These are phyloP conservation scores for Oreochromis tanganicae DNA, from an alignment of 2,113 vertebrate genomes.

Conservation along the genomic window DNA sequence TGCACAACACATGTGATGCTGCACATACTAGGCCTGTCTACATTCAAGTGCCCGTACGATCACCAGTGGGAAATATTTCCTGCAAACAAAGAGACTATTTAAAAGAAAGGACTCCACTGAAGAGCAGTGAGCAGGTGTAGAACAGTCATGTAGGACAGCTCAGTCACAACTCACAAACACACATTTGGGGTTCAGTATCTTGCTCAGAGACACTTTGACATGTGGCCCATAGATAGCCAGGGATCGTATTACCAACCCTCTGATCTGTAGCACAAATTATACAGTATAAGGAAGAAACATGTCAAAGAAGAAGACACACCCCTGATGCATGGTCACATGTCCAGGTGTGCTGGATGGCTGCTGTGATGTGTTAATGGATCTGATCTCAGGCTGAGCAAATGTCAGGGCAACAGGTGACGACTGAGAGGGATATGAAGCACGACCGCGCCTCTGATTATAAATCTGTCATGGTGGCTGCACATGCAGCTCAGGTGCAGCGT, in stretches of 20 bases:
- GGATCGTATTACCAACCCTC: not conserved
- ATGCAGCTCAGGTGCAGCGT: slow-evolving; percentile 47
- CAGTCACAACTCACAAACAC: not conserved
- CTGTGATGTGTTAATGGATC: not conserved
- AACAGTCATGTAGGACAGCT: not conserved
- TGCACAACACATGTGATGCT: not conserved
- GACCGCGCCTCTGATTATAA: slow-evolving; percentile 31
- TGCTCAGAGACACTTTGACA: not conserved
- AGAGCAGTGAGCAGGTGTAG: not conserved
- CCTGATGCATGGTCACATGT: not conserved
- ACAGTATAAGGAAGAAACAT: not conserved
- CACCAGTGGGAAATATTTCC: not conserved
- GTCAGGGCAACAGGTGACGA: slow-evolving; percentile 24
- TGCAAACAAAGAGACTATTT: slow-evolving; percentile 3
- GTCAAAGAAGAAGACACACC: not conserved
- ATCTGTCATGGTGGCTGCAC: slow-evolving; percentile 34
- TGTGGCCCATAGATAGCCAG: not conserved
- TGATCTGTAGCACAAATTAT: not conserved
- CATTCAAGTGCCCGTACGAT: not conserved
- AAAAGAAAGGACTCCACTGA: not conserved
- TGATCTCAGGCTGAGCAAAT: not conserved
- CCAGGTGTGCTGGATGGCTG: not conserved
- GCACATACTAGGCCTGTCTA: not conserved
- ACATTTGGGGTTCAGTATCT: not conserved
- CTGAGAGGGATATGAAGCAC: slow-evolving; percentile 43